Conservation (phyloP, 2,888 invertebrate species). For the Drosophila sordidula region DNA sequence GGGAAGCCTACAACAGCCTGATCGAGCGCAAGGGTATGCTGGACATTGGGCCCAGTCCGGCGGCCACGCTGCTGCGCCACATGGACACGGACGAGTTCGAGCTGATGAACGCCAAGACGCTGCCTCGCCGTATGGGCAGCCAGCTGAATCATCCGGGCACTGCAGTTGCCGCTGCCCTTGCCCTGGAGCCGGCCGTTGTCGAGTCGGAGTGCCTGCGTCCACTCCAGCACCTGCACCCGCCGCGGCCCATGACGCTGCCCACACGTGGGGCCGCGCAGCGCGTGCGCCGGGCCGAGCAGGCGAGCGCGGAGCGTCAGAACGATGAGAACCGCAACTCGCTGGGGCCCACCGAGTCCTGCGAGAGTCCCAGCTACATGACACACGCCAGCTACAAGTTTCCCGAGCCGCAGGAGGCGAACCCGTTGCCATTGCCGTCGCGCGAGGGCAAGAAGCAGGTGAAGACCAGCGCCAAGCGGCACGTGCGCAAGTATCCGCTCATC, state of each 20-base stretch:
- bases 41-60: conserved; percentile 73
- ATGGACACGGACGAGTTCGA: conserved; percentile 83
- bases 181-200: conserved; percentile 10
- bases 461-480: conserved; percentile 89
- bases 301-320: conserved; percentile 25
- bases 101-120: conserved; percentile 79
- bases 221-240: conserved; percentile 69
- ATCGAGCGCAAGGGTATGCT: conserved; percentile 90
- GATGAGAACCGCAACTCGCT: conserved; percentile 55
- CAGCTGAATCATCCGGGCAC: conserved; percentile 39
- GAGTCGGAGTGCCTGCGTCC: conserved; percentile 31
- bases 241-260: conserved; percentile 84
- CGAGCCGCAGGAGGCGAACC: conserved; percentile 85
- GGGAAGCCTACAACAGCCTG: conserved; percentile 95
- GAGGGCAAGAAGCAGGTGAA: conserved; percentile 87
- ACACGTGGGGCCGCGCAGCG: conserved; percentile 82
- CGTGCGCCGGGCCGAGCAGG: conserved; percentile 72
- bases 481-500: conserved; percentile 92
- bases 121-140: conserved; percentile 79
- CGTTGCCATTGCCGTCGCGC: conserved; percentile 92
- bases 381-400: conserved; percentile 83
- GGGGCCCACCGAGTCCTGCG: conserved; percentile 68
- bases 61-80: conserved; percentile 76
- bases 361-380: conserved; percentile 84
- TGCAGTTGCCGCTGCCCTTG: not conserved